A percentile compares a stretch with the other conserved stretches of the same genome.
Evolutionary conservation across 2,888 invertebrate genomes (phyloP).

Genomic region (Athalia rosae): DNA sequence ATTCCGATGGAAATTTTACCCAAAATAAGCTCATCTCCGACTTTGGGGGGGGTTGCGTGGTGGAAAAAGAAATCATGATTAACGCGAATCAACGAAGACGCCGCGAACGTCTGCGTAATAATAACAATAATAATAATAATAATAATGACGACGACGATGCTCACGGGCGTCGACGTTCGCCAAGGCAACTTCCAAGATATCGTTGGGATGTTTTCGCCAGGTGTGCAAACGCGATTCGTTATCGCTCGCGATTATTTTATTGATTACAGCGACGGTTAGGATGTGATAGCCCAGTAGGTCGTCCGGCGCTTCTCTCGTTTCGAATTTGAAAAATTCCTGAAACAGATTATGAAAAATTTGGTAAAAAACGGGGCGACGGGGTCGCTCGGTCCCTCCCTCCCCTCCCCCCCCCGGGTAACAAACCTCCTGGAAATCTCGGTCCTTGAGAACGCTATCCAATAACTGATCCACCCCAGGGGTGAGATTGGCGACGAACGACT

Average conservation of each 20-base stretch:
- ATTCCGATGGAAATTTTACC: slow-evolving; percentile 56
- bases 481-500: slow-evolving; percentile 54
- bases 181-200: slow-evolving; percentile 59
- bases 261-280: slow-evolving; percentile 61
- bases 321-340: slow-evolving; percentile 62
- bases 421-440: slow-evolving; percentile 56
- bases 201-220: slow-evolving; percentile 53
- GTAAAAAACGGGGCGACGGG: too few relatives aligned
- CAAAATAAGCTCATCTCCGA: slow-evolving; percentile 58
- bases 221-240: neutral
- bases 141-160: neutral
- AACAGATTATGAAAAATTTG: slow-evolving; percentile 34
- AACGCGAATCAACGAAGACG: neutral
- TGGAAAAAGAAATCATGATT: slow-evolving; percentile 8
- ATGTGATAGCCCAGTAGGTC: slow-evolving; percentile 60
- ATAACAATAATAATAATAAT: too few relatives aligned
- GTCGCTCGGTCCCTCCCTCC: too few relatives aligned
- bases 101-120: neutral
- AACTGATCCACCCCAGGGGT: slow-evolving; percentile 54
- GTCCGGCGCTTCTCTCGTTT: slow-evolving; percentile 49
- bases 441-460: slow-evolving; percentile 54
- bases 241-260: slow-evolving; percentile 53
- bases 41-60: slow-evolving; percentile 51
- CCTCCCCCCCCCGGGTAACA: too few relatives aligned
- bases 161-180: slow-evolving; percentile 51